Evolutionary conservation across 1,140 invertebrate genomes (phyloP).

Genomic region (Ips typographus): DNA sequence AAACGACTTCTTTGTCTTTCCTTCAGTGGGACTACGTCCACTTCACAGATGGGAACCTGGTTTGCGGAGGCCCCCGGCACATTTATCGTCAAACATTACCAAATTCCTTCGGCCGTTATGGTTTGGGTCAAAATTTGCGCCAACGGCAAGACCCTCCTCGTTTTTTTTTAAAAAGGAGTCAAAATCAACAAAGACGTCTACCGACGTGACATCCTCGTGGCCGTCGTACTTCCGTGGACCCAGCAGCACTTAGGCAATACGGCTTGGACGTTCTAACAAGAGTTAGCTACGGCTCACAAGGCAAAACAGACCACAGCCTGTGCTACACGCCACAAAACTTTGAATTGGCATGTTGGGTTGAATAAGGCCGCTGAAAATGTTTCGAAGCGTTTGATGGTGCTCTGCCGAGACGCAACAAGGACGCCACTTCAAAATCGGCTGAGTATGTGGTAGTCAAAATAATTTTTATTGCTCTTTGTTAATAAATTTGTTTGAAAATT

Average conservation of each 20-base stretch:
- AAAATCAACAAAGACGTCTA: constrained; percentile 16
- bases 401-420: no score
- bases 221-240: constrained; percentile 21
- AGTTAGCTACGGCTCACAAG: constrained; percentile 10
- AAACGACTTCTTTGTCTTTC: no score
- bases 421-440: no score
- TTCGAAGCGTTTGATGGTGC: no score
- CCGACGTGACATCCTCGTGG: constrained; percentile 12
- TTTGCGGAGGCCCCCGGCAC: no score
- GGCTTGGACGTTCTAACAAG: constrained; percentile 15
- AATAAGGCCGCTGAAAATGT: background rate
- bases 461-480: no score
- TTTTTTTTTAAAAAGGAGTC: constrained; percentile 6
- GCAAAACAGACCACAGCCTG: constrained; percentile 9
- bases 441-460: no score
- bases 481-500: no score
- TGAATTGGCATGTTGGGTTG: background rate
- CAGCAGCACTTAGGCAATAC: constrained; percentile 15
- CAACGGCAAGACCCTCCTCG: background rate
- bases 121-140: constrained; percentile 8
- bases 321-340: no score
- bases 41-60: no score
- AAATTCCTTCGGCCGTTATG: background rate
- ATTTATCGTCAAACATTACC: no score
- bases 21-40: no score